A percentile compares a stretch with the other conserved stretches of the same genome.
Conservation (phyloP, 2,113 vertebrate species). For the Polyodon spathula region DNA sequence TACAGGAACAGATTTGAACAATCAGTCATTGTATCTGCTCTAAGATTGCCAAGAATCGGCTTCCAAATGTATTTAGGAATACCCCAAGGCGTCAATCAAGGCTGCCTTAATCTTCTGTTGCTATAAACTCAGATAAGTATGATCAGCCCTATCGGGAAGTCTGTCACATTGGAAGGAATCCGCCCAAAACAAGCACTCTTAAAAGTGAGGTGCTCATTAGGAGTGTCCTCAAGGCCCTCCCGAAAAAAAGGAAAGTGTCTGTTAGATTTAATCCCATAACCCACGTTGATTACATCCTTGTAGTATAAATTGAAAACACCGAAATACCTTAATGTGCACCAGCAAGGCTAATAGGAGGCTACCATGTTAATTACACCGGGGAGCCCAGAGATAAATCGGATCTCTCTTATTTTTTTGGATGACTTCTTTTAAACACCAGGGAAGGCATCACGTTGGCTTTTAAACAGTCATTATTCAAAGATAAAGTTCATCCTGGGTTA, state of each 20-base stretch:
- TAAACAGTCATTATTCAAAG: slow-evolving; percentile 1
- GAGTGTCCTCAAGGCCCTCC: not conserved
- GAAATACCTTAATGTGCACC: not conserved
- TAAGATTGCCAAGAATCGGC: not conserved
- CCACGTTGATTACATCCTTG: not conserved
- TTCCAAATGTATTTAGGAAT: slow-evolving; percentile 8
- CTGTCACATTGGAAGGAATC: not conserved
- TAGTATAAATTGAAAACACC: not conserved
- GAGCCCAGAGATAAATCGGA: not conserved
- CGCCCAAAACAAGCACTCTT: slow-evolving; percentile 1
- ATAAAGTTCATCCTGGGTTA: slow-evolving; percentile 3
- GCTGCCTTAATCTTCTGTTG: slow-evolving; percentile 5
- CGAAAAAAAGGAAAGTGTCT: not conserved
- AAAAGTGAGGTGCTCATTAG: not conserved
- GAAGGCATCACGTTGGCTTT: not conserved
- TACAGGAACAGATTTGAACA: not conserved
- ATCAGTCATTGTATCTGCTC: not conserved
- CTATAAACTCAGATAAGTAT: not conserved
- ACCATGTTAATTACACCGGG: not conserved
- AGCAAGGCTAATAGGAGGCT: slow-evolving; percentile 4
- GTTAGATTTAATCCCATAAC: not conserved
- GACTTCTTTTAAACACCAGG: not conserved
- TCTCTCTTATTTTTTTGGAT: slow-evolving; percentile 1
- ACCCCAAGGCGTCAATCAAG: not conserved
- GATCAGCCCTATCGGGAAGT: not conserved